Evolutionary conservation across 1,140 invertebrate species (phyloP).

Genomic region (Sarcophaga bullata): DNA sequence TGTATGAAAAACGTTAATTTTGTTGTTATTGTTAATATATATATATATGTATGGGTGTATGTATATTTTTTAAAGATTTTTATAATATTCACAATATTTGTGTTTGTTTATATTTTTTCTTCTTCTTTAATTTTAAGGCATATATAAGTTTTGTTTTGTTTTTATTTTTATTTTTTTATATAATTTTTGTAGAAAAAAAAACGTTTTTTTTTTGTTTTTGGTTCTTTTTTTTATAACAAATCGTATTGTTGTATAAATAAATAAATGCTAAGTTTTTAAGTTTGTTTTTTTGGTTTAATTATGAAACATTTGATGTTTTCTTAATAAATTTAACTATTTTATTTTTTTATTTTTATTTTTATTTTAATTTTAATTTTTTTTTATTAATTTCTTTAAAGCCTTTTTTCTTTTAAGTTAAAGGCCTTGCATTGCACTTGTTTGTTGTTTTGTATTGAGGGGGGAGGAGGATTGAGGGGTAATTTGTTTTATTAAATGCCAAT

Average conservation of each 20-base stretch:
- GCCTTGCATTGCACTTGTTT: slow-evolving; percentile 34
- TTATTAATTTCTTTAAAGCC: background rate
- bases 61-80: no score
- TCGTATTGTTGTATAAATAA: slow-evolving; percentile 31
- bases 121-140: slow-evolving; percentile 35
- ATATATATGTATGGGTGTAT: no score
- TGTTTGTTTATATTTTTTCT: slow-evolving; percentile 21
- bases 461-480: background rate
- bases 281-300: slow-evolving; percentile 33
- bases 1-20: no score
- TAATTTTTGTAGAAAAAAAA: slow-evolving; percentile 30
- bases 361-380: slow-evolving; percentile 30
- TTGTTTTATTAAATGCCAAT: slow-evolving; percentile 15
- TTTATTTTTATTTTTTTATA: no score
- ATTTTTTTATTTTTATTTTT: slow-evolving; percentile 39
- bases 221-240: slow-evolving; percentile 10
- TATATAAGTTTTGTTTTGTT: slow-evolving; percentile 28
- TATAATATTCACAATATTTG: background rate
- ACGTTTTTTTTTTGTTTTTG: no score
- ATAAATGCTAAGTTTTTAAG: slow-evolving; percentile 36
- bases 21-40: no score
- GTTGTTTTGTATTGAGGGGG: background rate
- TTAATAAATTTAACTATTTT: slow-evolving; percentile 47
- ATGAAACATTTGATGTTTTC: slow-evolving; percentile 53
- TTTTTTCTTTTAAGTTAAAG: background rate